A percentile compares a stretch with the other conserved stretches of the same genome.
Conservation (phyloP, 2,888 invertebrate species). For the Megalurothrips usitatus region DNA sequence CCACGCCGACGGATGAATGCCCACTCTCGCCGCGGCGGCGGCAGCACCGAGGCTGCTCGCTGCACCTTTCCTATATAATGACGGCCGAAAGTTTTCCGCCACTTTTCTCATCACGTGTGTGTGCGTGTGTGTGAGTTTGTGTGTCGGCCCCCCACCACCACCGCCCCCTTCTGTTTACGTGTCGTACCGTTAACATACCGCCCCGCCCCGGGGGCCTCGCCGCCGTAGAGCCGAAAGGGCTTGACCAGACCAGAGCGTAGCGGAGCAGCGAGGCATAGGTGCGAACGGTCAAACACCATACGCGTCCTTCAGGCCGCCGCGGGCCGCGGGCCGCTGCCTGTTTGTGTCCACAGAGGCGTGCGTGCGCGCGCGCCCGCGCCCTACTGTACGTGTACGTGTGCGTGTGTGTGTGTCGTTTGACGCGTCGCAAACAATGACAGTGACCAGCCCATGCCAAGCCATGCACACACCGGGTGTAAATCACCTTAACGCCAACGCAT, state of each 20-base stretch:
- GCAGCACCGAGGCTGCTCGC: too few species aligned
- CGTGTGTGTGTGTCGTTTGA: not conserved
- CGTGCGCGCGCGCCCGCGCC: not conserved
- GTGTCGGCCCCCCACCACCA: too few species aligned
- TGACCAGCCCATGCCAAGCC: not conserved
- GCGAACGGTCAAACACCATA: not conserved
- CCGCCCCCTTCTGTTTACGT: too few species aligned
- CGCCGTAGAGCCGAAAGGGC: too few species aligned
- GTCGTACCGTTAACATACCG: too few species aligned
- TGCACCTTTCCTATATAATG: too few species aligned
- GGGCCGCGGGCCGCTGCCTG: not conserved
- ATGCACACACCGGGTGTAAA: slow-evolving; percentile 4
- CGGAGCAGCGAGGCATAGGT: not conserved
- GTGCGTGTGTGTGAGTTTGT: too few species aligned
- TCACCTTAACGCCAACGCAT: slow-evolving; percentile 17
- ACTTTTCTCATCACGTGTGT: too few species aligned
- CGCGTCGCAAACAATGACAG: slow-evolving; percentile 22
- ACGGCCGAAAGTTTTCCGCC: too few species aligned
- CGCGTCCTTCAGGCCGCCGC: not conserved
- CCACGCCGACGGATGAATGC: too few species aligned
- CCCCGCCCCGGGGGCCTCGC: too few species aligned
- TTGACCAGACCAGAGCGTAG: not conserved
- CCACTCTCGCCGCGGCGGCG: too few species aligned
- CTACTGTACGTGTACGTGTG: not conserved
- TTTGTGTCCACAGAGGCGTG: not conserved